A percentile compares a stretch with the other conserved stretches of the same genome.
Evolutionary conservation across 2,113 vertebrate species (phyloP).

Genomic region (Hippocampus comes): DNA sequence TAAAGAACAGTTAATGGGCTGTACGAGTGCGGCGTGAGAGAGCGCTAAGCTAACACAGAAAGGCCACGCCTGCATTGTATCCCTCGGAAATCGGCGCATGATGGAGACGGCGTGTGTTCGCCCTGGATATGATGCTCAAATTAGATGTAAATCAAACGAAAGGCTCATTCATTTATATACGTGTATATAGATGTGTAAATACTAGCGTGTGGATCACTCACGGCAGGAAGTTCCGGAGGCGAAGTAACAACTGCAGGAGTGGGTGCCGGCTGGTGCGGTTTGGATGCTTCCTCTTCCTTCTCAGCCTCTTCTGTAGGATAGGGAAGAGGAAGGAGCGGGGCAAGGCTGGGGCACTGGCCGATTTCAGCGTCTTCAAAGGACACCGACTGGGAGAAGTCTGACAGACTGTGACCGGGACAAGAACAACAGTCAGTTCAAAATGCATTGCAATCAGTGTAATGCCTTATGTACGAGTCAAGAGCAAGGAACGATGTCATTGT

Average conservation of each 20-base stretch:
- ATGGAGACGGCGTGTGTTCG: constrained; percentile 5
- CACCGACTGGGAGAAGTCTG: constrained; percentile 86
- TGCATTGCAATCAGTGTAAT: neutral
- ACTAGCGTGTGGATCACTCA: constrained; percentile 62
- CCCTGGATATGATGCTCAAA: neutral
- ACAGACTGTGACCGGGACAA: constrained; percentile 70
- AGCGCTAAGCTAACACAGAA: constrained; percentile 59
- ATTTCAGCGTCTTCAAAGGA: constrained; percentile 96
- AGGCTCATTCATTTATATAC: neutral
- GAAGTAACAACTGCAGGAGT: constrained; percentile 20
- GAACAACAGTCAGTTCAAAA: neutral
- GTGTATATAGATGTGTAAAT: neutral
- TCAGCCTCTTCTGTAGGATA: constrained; percentile 55
- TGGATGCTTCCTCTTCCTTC: constrained; percentile 46
- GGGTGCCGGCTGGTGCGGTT: constrained; percentile 26
- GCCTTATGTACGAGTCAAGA: too few relatives aligned
- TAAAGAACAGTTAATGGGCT: constrained; percentile 72
- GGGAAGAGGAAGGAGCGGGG: constrained; percentile 58
- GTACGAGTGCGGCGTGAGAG: constrained; percentile 61
- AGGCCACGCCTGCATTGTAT: constrained; percentile 52
- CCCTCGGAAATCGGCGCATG: constrained; percentile 26
- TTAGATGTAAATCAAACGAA: too few relatives aligned
- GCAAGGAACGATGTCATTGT: too few relatives aligned
- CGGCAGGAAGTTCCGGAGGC: constrained; percentile 49
- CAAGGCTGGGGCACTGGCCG: constrained; percentile 78